Evolutionary conservation across 2,888 invertebrate genomes (phyloP).

Genomic region (Stomorhina lunata): DNA sequence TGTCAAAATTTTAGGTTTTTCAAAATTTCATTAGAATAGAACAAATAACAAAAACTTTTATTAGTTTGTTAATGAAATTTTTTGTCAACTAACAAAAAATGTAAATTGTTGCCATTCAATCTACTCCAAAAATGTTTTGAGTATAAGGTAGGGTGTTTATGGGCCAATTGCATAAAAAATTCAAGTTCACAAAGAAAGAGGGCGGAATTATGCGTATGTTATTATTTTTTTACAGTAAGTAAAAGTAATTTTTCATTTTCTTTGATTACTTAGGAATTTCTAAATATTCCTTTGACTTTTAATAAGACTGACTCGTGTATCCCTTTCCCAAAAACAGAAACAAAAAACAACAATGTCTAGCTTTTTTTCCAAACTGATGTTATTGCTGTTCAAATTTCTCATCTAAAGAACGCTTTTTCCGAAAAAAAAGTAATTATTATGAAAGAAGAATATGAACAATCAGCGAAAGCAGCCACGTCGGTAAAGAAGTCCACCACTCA

Average conservation of each 20-base stretch:
- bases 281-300: slow-evolving; percentile 36
- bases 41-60: too few species aligned
- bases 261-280: slow-evolving; percentile 45
- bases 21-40: too few species aligned
- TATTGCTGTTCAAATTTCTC: slow-evolving; percentile 2
- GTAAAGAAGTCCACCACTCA: slow-evolving; percentile 46
- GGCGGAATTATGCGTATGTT: neutral
- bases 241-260: slow-evolving; percentile 51
- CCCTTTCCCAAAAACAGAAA: slow-evolving; percentile 32
- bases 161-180: too few species aligned
- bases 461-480: slow-evolving; percentile 25
- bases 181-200: too few species aligned
- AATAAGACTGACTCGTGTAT: slow-evolving; percentile 29
- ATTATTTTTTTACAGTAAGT: neutral
- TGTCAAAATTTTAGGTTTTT: too few species aligned
- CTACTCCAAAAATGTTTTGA: too few species aligned
- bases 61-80: too few species aligned
- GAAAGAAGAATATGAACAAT: slow-evolving; percentile 67
- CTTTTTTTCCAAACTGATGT: slow-evolving; percentile 4
- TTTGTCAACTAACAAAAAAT: too few species aligned
- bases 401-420: slow-evolving; percentile 51
- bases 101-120: too few species aligned
- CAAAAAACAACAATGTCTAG: slow-evolving; percentile 11
- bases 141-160: too few species aligned
- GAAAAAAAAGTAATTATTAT: slow-evolving; percentile 67